Conservation (phyloP, 1,140 invertebrate genomes). For the Drosophila orena region DNA sequence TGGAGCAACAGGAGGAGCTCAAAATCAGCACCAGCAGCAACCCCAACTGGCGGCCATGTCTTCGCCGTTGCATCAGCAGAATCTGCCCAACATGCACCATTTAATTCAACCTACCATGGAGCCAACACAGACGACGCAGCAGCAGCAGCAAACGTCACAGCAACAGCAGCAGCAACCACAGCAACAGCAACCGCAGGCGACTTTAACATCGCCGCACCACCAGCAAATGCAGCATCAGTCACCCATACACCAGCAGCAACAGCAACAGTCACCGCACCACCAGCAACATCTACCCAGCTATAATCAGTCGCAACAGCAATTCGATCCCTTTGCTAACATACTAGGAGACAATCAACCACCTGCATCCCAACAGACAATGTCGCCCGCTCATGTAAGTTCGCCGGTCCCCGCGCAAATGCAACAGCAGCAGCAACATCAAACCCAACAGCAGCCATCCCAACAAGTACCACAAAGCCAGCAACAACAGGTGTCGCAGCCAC, state of each 20-base stretch:
- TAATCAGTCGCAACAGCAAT: constrained; percentile 67
- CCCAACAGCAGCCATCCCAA: constrained; percentile 40
- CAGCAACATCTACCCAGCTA: constrained; percentile 72
- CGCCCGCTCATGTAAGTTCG: constrained; percentile 74
- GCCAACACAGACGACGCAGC: constrained; percentile 30
- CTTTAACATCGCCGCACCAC: constrained; percentile 59
- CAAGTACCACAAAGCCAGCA: constrained; percentile 36
- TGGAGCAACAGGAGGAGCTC: constrained; percentile 3
- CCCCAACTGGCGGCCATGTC: constrained; percentile 59
- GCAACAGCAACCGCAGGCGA: constrained; percentile 51
- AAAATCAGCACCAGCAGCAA: constrained; percentile 25
- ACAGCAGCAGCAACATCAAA: constrained; percentile 50
- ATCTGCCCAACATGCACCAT: constrained; percentile 70
- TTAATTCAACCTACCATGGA: constrained; percentile 60
- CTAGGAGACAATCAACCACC: constrained; percentile 30
- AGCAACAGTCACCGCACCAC: constrained; percentile 63
- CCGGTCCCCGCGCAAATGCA: constrained; percentile 63
- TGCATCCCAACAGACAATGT: constrained; percentile 55
- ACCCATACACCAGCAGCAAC: constrained; percentile 70
- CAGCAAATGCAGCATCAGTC: constrained; percentile 73
- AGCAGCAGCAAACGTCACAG: constrained; percentile 38
- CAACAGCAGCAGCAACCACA: constrained; percentile 27
- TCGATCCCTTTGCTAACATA: constrained; percentile 73
- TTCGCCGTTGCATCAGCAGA: constrained; percentile 69
- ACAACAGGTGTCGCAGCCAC: constrained; percentile 34